A percentile compares a stretch with the other conserved stretches of the same genome.
These are phyloP conservation scores for Myotis yumanensis DNA, from an alignment of 2,113 vertebrate species.

Conservation along the genomic window DNA sequence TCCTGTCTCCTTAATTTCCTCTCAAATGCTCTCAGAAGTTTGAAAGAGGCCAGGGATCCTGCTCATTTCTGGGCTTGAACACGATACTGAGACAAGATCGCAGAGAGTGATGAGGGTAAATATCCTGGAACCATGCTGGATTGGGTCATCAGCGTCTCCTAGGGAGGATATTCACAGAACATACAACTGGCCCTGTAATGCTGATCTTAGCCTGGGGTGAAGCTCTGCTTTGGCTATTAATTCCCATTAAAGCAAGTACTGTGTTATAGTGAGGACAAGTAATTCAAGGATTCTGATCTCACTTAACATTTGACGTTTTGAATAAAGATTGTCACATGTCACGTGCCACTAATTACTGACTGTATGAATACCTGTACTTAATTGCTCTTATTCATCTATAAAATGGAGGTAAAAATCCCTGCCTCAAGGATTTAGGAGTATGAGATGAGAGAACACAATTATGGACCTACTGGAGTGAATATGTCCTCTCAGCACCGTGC, in stretches of 20 bases:
- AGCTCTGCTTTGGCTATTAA: not conserved
- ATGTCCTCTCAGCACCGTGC: rapidly evolving
- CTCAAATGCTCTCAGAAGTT: not conserved
- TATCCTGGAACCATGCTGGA: not conserved
- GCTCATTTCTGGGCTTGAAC: not conserved
- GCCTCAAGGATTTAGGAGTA: not conserved
- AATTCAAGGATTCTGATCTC: not conserved
- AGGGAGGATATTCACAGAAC: not conserved
- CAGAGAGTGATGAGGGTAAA: not conserved
- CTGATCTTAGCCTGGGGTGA: not conserved
- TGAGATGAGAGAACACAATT: not conserved
- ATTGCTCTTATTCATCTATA: not conserved
- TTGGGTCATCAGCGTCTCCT: not conserved
- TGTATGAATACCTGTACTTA: not conserved
- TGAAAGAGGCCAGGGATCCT: not conserved
- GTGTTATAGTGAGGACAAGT: not conserved
- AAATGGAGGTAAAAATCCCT: not conserved
- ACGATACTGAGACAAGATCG: not conserved
- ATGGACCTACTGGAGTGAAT: not conserved
- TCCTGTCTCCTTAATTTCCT: not conserved
- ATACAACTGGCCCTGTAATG: rapidly evolving
- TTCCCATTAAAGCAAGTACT: too few species aligned
- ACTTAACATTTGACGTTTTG: not conserved
- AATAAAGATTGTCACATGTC: not conserved
- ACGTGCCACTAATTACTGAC: not conserved